Evolutionary conservation across 2,888 invertebrate species (phyloP).

Genomic region (Callosobruchus maculatus): DNA sequence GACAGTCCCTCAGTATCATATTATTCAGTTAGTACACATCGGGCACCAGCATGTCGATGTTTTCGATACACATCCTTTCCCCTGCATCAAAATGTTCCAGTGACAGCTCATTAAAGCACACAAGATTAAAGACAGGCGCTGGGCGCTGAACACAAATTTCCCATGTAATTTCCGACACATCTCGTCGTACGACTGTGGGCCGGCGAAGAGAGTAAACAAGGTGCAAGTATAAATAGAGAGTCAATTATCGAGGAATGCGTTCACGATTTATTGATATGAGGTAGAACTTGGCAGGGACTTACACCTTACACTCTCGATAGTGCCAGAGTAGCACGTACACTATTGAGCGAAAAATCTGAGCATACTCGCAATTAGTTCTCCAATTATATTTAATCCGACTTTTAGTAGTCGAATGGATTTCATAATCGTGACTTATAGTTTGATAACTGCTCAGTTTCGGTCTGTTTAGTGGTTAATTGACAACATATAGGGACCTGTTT

Average conservation of each 20-base stretch:
- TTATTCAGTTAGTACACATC: background rate
- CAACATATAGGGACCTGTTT: too few relatives aligned
- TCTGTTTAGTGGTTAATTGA: too few relatives aligned
- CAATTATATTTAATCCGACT: too few relatives aligned
- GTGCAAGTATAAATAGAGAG: constrained; percentile 31
- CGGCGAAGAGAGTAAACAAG: constrained; percentile 15
- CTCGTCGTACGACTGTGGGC: constrained; percentile 4
- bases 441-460: too few relatives aligned
- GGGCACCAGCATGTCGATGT: background rate
- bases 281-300: background rate
- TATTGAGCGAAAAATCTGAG: background rate
- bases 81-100: background rate
- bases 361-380: too few relatives aligned
- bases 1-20: background rate
- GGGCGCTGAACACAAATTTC: background rate
- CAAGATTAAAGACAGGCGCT: background rate
- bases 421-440: too few relatives aligned
- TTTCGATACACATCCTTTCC: background rate
- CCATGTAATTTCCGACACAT: constrained; percentile 22
- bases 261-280: constrained; percentile 24
- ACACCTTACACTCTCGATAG: background rate
- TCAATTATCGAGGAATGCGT: constrained; percentile 31
- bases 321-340: background rate
- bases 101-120: background rate
- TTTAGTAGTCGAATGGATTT: too few relatives aligned